Conservation (phyloP, 2,797 vertebrate genomes). For the Alca torda region DNA sequence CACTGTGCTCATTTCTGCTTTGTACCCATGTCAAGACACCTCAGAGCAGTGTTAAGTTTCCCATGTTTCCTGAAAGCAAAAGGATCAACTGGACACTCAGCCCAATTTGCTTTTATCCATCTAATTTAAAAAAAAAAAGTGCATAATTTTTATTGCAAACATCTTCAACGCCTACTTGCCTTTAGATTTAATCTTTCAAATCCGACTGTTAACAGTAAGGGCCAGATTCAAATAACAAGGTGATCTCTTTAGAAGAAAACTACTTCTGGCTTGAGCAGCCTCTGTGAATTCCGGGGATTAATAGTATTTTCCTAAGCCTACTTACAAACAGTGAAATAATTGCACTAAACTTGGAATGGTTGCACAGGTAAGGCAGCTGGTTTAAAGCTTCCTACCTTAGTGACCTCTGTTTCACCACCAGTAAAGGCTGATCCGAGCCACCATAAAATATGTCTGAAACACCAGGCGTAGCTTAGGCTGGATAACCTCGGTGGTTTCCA, state of each 20-base stretch:
- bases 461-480: neutral
- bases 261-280: neutral
- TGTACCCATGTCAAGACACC: neutral
- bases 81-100: neutral
- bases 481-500: neutral
- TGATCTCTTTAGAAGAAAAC: neutral
- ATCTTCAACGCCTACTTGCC: neutral
- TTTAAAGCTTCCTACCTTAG: neutral
- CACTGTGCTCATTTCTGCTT: neutral
- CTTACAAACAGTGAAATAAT: neutral
- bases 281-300: neutral
- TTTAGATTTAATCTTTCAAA: conserved; percentile 9
- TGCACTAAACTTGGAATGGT: neutral
- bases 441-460: neutral
- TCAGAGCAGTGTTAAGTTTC: neutral
- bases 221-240: neutral
- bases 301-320: neutral
- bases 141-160: neutral
- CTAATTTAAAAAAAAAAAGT: neutral
- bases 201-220: neutral
- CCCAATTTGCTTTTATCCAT: neutral
- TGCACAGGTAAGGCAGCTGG: neutral
- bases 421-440: neutral
- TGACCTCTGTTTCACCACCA: neutral
- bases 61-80: neutral